Conservation (phyloP, 2,888 invertebrate species). For the Drosophila imparisetae region DNA sequence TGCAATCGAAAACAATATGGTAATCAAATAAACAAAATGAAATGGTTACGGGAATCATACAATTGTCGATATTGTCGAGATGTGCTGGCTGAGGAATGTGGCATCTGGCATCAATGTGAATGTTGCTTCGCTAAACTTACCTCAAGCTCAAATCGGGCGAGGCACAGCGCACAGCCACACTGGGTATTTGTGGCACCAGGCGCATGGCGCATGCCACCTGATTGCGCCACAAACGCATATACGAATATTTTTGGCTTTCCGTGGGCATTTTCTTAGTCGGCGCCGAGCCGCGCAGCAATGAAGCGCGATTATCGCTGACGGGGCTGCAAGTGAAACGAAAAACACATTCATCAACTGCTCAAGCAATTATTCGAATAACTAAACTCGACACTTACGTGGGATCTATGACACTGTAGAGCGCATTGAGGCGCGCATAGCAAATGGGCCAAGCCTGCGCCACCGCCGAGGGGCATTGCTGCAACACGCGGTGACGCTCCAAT, state of each 20-base stretch:
- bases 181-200: conserved; percentile 96
- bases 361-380: background rate
- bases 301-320: conserved; percentile 97
- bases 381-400: conserved; percentile 89
- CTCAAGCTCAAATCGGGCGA: conserved; percentile 96
- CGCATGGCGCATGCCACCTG: conserved; percentile 98
- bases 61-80: background rate
- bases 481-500: conserved; percentile 92
- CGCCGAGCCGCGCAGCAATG: conserved; percentile 94
- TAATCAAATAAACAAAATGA: conserved; percentile 60
- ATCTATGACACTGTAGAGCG: conserved; percentile 96
- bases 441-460: conserved; percentile 98
- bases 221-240: conserved; percentile 99
- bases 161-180: conserved; percentile 94
- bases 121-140: conserved; percentile 85
- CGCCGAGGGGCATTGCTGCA: conserved; percentile 93
- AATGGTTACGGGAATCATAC: conserved; percentile 31
- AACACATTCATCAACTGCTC: background rate
- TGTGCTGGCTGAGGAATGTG: conserved; percentile 30
- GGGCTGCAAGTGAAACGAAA: conserved; percentile 87
- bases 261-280: conserved; percentile 95
- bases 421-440: conserved; percentile 94
- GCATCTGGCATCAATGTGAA: conserved; percentile 1
- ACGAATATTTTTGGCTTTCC: conserved; percentile 93
- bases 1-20: conserved; percentile 56